Evolutionary conservation across 2,888 invertebrate species (phyloP), one percentile per base, ranked within the genome.

Genomic region (Stegophylla sp.): DNA sequence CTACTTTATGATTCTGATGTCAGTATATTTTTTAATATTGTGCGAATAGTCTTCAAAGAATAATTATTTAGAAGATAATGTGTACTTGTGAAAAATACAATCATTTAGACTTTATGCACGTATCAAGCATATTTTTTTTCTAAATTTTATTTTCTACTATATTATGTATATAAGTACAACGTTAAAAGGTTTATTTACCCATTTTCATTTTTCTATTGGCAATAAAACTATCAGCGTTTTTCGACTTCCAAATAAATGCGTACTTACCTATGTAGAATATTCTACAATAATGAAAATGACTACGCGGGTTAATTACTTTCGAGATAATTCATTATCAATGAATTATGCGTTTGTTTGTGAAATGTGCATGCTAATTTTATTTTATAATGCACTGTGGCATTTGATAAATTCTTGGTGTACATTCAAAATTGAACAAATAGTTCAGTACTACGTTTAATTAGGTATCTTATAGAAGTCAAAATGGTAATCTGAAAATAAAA

Each of bases 221-320:
- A 61, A n/a, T 45, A 10, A n/a, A n/a, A 73, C 26, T 23, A 23
- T 53, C 23, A 53, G 20, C n/a, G 71, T 71, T 53, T 34, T 20
- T 20, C 34, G 51, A 69, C 69, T 51, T n/a, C 45, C n/a, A n/a
- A 69, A 69, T 28, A 69, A 69, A 28, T 53, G 51, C 26, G 51
- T 69, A 34, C 51, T 13, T 7, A 34, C 3, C 3, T 34, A 34
- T 34, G 34, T 34, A 34, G 34, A 69, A n/a, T 34, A 51, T 34
- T 51, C 20, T n/a, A 51, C n/a, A 17, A 17, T 20, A 69, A 69
- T 53, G n/a, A 51, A 69, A 28, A 34, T 28, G 51, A 69, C n/a
- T n/a, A n/a, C 28, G n/a, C 28, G 28, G 41, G n/a, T 53, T 53
- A n/a, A 20, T 17, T 23, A 72, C 23, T 41, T 59, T 59, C 23